phyloP scores from a whole-genome alignment of 2,888 invertebrate genomes.

The Deilephila elpenor region DNA sequence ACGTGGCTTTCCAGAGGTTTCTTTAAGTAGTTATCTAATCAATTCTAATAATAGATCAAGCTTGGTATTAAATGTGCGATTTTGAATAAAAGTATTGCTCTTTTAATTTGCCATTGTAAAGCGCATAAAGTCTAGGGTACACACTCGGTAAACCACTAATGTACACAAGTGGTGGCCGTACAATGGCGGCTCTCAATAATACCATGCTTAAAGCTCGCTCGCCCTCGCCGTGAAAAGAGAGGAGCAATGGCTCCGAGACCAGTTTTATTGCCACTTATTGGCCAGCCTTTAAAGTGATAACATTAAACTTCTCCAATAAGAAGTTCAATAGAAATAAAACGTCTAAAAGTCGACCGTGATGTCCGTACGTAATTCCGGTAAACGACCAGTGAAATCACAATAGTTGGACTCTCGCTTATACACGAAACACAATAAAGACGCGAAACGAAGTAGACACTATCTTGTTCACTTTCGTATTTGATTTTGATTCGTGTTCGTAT shows the following conservation, averaged over 20 bases:
- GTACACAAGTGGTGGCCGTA: slow-evolving; percentile 56
- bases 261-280: slow-evolving; percentile 70
- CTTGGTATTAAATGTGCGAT: not conserved
- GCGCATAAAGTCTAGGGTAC: not conserved
- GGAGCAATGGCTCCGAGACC: slow-evolving; percentile 53
- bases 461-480: slow-evolving; percentile 54
- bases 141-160: slow-evolving; percentile 48
- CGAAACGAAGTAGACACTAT: slow-evolving; percentile 56
- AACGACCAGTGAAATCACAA: slow-evolving; percentile 49
- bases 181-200: slow-evolving; percentile 54
- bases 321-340: slow-evolving; percentile 48
- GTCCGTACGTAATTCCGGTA: slow-evolving; percentile 46
- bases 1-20: too few species aligned
- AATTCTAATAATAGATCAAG: not conserved
- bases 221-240: slow-evolving; percentile 43
- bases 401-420: slow-evolving; percentile 47
- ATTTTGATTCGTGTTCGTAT: slow-evolving; percentile 59
- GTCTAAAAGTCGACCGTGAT: slow-evolving; percentile 41
- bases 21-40: not conserved
- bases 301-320: slow-evolving; percentile 55
- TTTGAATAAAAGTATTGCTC: not conserved
- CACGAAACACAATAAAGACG: slow-evolving; percentile 49
- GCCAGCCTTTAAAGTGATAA: slow-evolving; percentile 65
- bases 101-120: not conserved
- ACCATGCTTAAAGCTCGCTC: slow-evolving; percentile 61